phyloP scores from a whole-genome alignment of 2,797 vertebrate genomes.

The Xyrichtys novacula region DNA sequence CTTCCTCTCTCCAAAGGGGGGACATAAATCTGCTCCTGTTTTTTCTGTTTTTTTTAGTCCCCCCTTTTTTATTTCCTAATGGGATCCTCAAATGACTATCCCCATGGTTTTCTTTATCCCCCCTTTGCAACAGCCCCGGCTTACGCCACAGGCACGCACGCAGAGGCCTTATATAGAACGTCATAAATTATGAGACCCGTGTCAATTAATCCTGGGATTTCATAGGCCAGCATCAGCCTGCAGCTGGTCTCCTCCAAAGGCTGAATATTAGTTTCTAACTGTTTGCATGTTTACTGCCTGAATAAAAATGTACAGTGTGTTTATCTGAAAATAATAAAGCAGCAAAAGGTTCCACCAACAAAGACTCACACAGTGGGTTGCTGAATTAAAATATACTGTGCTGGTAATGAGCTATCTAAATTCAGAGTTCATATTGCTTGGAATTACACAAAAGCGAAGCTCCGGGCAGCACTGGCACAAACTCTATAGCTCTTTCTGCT shows the following conservation, averaged over 20 bases:
- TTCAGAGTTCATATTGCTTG: constrained; percentile 80
- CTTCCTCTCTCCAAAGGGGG: constrained; percentile 59
- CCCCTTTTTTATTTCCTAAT: constrained; percentile 72
- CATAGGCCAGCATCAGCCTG: constrained; percentile 10
- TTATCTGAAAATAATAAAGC: constrained; percentile 73
- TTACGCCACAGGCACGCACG: constrained; percentile 10
- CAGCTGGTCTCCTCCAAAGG: constrained; percentile 22
- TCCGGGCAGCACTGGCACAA: constrained; percentile 59
- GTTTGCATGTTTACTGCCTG: constrained; percentile 46
- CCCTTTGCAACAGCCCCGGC: constrained; percentile 3
- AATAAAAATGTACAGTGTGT: constrained; percentile 44
- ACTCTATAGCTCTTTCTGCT: constrained; percentile 67
- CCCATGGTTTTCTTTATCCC: constrained; percentile 56
- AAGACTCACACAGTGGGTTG: constrained; percentile 62
- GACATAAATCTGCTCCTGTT: constrained; percentile 72
- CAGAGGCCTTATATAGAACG: constrained; percentile 21
- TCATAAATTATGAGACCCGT: constrained; percentile 38
- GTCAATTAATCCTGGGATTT: constrained; percentile 61
- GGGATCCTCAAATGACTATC: constrained; percentile 60
- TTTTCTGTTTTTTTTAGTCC: constrained; percentile 62
- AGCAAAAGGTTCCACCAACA: constrained; percentile 59
- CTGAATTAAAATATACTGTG: constrained; percentile 77
- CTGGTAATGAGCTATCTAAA: constrained; percentile 85
- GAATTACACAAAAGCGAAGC: constrained; percentile 78
- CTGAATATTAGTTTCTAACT: constrained; percentile 41